Conservation (phyloP, 2,797 vertebrate species). For the Eurystomus glaucurus region DNA sequence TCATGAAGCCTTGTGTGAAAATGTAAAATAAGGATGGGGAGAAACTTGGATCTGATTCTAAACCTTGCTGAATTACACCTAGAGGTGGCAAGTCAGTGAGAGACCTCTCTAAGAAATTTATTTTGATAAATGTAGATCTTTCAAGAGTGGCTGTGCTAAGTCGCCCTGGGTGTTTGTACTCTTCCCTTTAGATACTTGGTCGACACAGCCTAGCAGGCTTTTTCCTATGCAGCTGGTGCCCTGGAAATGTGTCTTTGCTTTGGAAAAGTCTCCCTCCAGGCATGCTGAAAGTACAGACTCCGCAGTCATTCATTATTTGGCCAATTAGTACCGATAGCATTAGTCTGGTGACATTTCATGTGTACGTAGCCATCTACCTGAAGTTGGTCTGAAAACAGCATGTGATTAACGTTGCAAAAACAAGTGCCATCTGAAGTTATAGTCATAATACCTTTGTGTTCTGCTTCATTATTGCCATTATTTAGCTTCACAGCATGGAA, state of each 20-base stretch:
- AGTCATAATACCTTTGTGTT: neutral
- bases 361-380: accelerated
- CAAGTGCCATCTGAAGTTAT: neutral
- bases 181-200: neutral
- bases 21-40: constrained; percentile 70
- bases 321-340: neutral
- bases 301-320: neutral
- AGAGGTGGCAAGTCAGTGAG: constrained; percentile 57
- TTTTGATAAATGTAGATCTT: constrained; percentile 52
- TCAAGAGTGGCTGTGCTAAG: constrained; percentile 8
- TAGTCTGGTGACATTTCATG: neutral
- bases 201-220: neutral
- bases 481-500: neutral
- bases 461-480: neutral
- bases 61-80: constrained; percentile 74
- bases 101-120: constrained; percentile 7
- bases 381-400: neutral
- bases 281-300: neutral
- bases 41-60: constrained; percentile 77
- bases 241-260: neutral
- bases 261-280: neutral
- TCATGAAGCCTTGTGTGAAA: constrained; percentile 80
- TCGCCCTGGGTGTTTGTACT: neutral
- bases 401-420: neutral
- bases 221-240: neutral